phyloP scores from a whole-genome alignment of 1,140 invertebrate species.

The Chrysopa pallens region DNA sequence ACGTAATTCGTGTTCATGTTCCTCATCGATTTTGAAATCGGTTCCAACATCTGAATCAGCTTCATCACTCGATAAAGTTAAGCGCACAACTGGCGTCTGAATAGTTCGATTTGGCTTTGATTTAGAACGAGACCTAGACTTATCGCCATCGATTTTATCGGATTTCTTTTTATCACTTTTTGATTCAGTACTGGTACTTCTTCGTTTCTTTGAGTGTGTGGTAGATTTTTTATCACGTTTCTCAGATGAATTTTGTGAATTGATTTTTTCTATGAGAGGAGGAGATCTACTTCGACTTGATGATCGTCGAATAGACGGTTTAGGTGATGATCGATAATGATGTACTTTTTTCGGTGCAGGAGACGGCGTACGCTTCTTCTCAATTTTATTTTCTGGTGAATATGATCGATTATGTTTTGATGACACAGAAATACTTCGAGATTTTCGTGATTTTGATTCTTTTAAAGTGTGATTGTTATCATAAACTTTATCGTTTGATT shows the following conservation, averaged over 20 bases:
- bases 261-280: background rate
- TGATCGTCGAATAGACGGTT: background rate
- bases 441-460: too few species aligned
- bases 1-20: constrained; percentile 32
- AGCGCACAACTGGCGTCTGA: constrained; percentile 33
- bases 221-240: background rate
- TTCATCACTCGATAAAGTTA: constrained; percentile 38
- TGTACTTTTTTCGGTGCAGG: too few species aligned
- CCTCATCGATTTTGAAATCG: constrained; percentile 24
- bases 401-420: too few species aligned
- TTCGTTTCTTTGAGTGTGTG: constrained; percentile 1
- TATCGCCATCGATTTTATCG: constrained; percentile 11
- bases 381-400: too few species aligned
- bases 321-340: background rate
- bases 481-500: too few species aligned
- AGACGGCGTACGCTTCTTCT: too few species aligned
- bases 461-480: too few species aligned
- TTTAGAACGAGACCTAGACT: constrained; percentile 4
- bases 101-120: constrained; percentile 15
- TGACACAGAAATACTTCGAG: too few species aligned
- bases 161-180: constrained; percentile 4
- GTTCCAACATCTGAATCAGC: constrained; percentile 34
- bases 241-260: too few species aligned
- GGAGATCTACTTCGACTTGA: constrained; percentile 2
- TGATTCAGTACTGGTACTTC: constrained; percentile 1